phyloP scores from a whole-genome alignment of 2,888 invertebrate species.

The Ernsta delagoae region DNA sequence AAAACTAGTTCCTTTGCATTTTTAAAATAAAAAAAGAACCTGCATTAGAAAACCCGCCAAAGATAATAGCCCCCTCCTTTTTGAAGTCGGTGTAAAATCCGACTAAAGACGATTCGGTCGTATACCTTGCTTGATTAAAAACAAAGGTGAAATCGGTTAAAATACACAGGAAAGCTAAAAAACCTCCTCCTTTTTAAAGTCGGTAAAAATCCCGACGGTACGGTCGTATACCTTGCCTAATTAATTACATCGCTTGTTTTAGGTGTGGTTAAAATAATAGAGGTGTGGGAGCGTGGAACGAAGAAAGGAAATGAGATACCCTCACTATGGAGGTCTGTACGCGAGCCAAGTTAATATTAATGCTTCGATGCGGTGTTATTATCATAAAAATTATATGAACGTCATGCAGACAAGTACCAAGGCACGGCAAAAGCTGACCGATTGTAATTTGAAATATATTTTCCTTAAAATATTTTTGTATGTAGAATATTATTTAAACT shows the following conservation, averaged over 20 bases:
- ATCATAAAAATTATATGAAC: constrained; percentile 3
- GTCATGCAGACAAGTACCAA: neutral
- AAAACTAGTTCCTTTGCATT: no score
- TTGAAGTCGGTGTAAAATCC: no score
- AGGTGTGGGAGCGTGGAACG: constrained; percentile 38
- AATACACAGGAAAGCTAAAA: neutral
- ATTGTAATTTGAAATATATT: no score
- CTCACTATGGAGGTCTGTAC: constrained; percentile 10
- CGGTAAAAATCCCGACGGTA: constrained; percentile 9
- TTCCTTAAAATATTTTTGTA: no score
- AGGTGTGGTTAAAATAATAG: constrained; percentile 38
- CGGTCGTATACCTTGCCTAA: constrained; percentile 18
- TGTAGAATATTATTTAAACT: no score
- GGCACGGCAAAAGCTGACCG: no score
- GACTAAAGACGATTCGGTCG: no score
- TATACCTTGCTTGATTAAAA: no score
- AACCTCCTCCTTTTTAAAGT: neutral
- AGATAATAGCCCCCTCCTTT: no score
- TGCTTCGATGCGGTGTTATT: constrained; percentile 11
- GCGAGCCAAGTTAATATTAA: constrained; percentile 7
- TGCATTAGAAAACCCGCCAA: no score
- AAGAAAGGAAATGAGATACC: constrained; percentile 41
- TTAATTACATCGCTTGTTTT: constrained; percentile 37
- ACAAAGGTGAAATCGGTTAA: no score
- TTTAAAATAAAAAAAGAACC: no score